Percentiles rank a stretch among this genome's conserved stretches.
phyloP scores from a whole-genome alignment of 2,113 vertebrate species.

The Coryphaenoides rupestris region DNA sequence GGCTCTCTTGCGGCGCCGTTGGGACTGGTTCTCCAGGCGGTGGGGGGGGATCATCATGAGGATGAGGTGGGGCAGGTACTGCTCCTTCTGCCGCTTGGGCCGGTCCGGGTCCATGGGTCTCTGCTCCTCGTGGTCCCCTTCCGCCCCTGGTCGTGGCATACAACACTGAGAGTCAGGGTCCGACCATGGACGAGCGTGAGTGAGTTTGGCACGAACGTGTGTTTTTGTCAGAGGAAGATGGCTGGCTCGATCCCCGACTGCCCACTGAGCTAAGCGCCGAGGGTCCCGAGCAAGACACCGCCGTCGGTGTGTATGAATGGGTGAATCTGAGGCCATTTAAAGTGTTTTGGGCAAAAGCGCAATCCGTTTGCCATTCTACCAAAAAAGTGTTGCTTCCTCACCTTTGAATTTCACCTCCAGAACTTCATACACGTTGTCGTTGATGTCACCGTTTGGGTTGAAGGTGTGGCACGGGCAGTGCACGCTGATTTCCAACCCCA shows the following conservation, averaged over 20 bases:
- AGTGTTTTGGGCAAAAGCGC: no score
- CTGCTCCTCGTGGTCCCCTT: constrained; percentile 74
- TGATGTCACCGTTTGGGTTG: constrained; percentile 83
- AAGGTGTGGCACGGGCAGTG: constrained; percentile 91
- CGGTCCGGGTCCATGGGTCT: constrained; percentile 81
- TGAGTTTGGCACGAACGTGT: no score
- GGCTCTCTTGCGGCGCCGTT: constrained; percentile 84
- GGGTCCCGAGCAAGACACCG: no score
- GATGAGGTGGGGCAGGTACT: constrained; percentile 85
- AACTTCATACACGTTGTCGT: constrained; percentile 83
- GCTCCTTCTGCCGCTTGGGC: constrained; percentile 81
- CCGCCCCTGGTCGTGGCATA: background rate
- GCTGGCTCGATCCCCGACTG: no score
- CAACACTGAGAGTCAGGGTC: no score
- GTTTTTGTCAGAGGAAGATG: no score
- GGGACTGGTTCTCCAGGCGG: constrained; percentile 75
- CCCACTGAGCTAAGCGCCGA: no score
- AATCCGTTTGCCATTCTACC: no score
- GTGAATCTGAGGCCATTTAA: no score
- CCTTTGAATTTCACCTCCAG: constrained; percentile 94
- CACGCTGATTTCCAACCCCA: constrained; percentile 90
- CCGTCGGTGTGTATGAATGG: no score
- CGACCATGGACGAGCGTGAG: no score
- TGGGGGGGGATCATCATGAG: constrained; percentile 93
- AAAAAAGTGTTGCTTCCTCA: constrained; percentile 57